phyloP scores from a whole-genome alignment of 2,797 vertebrate genomes.

The Phoeniculus purpureus region DNA sequence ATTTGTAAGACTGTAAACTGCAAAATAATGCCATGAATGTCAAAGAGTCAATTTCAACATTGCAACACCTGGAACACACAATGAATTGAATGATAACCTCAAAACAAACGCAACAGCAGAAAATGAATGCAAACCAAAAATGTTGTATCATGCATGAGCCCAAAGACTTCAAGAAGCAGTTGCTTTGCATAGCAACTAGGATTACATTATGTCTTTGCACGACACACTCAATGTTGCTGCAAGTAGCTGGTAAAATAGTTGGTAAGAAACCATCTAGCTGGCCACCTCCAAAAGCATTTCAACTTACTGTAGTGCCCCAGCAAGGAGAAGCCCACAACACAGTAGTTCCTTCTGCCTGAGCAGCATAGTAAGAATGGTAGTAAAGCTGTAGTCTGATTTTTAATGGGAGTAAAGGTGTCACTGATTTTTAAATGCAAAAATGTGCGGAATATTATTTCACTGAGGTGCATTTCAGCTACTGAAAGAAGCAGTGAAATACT shows the following conservation, averaged over 20 bases:
- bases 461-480: not conserved
- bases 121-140: not conserved
- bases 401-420: not conserved
- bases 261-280: not conserved
- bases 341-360: not conserved
- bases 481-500: constrained; percentile 21
- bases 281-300: not conserved
- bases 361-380: not conserved
- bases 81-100: not conserved
- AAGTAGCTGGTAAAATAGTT: not conserved
- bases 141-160: not conserved
- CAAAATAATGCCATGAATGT: not conserved
- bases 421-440: not conserved
- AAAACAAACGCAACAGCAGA: not conserved
- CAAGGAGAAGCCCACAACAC: not conserved
- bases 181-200: not conserved
- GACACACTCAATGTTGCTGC: not conserved
- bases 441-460: not conserved
- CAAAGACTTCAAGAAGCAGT: constrained; percentile 2
- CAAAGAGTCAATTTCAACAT: not conserved
- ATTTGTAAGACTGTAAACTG: not conserved
- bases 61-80: not conserved
- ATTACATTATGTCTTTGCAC: not conserved
- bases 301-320: not conserved
- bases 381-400: not conserved